phyloP scores from a whole-genome alignment of 2,797 vertebrate genomes.

The Malacoctenus gilli region DNA sequence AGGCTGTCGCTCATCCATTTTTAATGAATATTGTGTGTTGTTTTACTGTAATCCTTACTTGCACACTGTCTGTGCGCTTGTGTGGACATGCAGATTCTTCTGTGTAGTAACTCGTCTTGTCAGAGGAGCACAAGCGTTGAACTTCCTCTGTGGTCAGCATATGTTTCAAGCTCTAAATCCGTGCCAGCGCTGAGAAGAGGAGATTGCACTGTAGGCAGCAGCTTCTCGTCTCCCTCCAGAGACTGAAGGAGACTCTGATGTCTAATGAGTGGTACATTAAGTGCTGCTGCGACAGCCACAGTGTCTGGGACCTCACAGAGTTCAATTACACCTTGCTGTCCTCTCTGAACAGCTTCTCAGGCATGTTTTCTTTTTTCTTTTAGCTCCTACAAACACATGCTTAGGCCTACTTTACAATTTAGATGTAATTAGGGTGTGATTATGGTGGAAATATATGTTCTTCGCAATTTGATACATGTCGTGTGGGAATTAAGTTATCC shows the following conservation, averaged over 20 bases:
- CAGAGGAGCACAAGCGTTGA: conserved; percentile 18
- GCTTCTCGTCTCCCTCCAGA: conserved; percentile 53
- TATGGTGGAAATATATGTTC: conserved; percentile 39
- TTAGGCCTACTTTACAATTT: conserved; percentile 39
- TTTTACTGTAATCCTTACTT: too few species aligned
- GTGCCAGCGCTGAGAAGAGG: conserved; percentile 34
- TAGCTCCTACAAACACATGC: conserved; percentile 28
- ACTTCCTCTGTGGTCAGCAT: conserved; percentile 53
- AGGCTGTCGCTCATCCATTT: too few species aligned
- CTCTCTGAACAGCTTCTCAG: conserved; percentile 29
- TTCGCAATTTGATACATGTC: conserved; percentile 38
- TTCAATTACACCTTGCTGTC: conserved; percentile 53
- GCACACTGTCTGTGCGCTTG: not conserved
- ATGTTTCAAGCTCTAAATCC: conserved; percentile 54
- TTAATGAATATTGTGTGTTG: too few species aligned
- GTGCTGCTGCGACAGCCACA: conserved; percentile 64
- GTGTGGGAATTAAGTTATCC: conserved; percentile 43
- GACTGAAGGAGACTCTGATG: conserved; percentile 57
- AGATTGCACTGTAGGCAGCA: conserved; percentile 55
- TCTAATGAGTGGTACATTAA: conserved; percentile 72
- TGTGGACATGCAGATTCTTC: too few species aligned
- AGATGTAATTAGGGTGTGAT: conserved; percentile 53
- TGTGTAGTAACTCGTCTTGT: not conserved
- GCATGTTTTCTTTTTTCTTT: conserved; percentile 1
- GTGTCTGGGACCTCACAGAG: conserved; percentile 62